Evolutionary conservation across 2,113 vertebrate genomes (phyloP), one percentile per base, ranked within the genome.

Genomic region (Oenanthe oenanthe): DNA sequence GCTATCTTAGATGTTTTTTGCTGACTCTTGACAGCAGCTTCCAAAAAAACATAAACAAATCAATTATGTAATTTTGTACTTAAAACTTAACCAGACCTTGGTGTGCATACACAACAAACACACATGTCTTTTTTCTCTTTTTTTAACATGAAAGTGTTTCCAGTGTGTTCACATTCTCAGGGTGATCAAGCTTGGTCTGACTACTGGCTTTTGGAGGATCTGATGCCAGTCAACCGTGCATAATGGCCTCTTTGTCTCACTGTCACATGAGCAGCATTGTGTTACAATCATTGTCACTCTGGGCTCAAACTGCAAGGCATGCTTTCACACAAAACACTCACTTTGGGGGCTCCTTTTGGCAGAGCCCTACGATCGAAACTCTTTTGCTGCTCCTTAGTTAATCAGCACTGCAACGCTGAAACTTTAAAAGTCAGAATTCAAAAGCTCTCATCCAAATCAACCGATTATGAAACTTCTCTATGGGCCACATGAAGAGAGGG

Each of bases 191-290:
- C 93, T 95, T 81, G 78, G 95, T 85, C 86, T 94, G 93, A 95
- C 74, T 93, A 91, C 83, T 91, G 95, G 95, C 96, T 93, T 60
- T 91, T 86, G 93, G 72, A 62, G 79, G 95, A 95, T 83, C 89
- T 85, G 94, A 95, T 96, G 95, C 96, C 91, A 96, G 97, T 94
- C 97, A 97, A 96, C 67, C 95, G 6, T 42, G 94, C 34, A 36
- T 36, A 36, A 36, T 36, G 34, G 34, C 78, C 92, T 95, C 97
- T 98, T 98, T 98, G 97, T 98, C 85, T 32, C 75, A 77, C 87
- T 97, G 97, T 98, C 98, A 98, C 98, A 98, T 98, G 98, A 97
- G 96, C 86, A 94, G 94, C 32, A 66, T 96, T 98, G 97, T 96
- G 88, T 97, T 97, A 97, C 96, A 97, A 97, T 96, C 95, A 97